Evolutionary conservation across 2,113 vertebrate genomes (phyloP).

Genomic region (Cinclus mexicanus): DNA sequence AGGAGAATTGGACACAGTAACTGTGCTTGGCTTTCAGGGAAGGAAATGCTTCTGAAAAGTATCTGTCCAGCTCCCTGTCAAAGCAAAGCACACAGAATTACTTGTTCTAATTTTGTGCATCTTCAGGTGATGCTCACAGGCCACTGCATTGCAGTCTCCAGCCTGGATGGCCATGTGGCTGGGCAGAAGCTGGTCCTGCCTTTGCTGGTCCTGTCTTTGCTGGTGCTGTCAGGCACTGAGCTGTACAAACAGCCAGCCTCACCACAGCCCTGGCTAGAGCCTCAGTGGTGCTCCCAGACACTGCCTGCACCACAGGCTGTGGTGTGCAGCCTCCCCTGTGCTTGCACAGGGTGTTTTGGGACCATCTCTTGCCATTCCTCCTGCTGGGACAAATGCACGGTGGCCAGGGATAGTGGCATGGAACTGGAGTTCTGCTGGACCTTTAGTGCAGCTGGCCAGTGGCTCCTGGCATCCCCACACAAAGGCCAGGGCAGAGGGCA

Average conservation of each 20-base stretch:
- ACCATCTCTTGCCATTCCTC: background rate
- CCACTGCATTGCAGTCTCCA: background rate
- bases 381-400: accelerated
- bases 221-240: background rate
- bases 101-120: background rate
- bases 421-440: background rate
- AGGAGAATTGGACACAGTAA: background rate
- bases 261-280: accelerated
- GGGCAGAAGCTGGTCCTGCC: background rate
- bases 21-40: background rate
- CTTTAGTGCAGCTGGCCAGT: background rate
- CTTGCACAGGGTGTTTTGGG: background rate
- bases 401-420: background rate
- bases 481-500: background rate
- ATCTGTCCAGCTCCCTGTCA: background rate
- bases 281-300: accelerated
- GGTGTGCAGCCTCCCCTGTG: accelerated
- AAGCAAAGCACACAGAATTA: background rate
- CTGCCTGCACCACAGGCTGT: accelerated
- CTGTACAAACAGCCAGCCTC: background rate
- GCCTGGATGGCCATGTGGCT: background rate
- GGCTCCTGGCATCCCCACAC: background rate
- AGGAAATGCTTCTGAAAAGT: background rate
- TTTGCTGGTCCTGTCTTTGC: background rate
- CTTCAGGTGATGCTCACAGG: background rate